Percentiles rank a stretch among this genome's conserved stretches.
phyloP scores from a whole-genome alignment of 23 tunicate genomes.

The Aplidium turbinatum region DNA sequence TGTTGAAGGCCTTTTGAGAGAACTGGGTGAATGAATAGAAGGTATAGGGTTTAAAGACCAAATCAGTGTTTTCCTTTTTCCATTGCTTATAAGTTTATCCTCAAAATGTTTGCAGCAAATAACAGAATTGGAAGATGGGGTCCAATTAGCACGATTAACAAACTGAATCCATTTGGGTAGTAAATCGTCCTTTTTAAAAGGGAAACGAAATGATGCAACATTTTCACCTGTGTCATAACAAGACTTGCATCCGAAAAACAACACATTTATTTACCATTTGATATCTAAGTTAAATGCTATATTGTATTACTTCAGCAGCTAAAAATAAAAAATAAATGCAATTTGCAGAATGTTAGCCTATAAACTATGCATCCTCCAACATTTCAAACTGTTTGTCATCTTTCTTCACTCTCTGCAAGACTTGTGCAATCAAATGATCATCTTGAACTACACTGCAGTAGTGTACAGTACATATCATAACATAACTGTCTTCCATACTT shows the following conservation, averaged over 20 bases:
- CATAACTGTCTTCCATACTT: no score
- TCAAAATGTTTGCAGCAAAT: constrained; percentile 13
- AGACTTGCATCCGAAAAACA: constrained; percentile 24
- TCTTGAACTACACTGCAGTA: no score
- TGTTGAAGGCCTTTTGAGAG: constrained; percentile 30
- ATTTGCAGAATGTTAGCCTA: no score
- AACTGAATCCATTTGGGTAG: constrained; percentile 25
- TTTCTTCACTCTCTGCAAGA: no score
- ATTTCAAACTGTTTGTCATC: no score
- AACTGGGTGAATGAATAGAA: not conserved
- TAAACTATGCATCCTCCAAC: no score
- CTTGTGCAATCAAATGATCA: no score
- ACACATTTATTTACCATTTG: constrained; percentile 25
- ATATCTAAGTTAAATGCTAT: no score
- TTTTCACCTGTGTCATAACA: constrained; percentile 10
- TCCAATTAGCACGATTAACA: constrained; percentile 25
- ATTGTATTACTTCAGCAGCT: no score
- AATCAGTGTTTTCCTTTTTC: constrained; percentile 8
- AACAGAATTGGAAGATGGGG: constrained; percentile 7
- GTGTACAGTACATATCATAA: no score
- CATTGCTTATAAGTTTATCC: not conserved
- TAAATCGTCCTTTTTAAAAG: constrained; percentile 17
- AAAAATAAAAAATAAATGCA: not conserved
- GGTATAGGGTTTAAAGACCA: constrained; percentile 12
- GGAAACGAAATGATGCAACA: constrained; percentile 7